A percentile compares a stretch with the other conserved stretches of the same genome.
These are phyloP conservation scores for Sipunculus nudus DNA, from an alignment of 2,888 invertebrate species.

Conservation along the genomic window DNA sequence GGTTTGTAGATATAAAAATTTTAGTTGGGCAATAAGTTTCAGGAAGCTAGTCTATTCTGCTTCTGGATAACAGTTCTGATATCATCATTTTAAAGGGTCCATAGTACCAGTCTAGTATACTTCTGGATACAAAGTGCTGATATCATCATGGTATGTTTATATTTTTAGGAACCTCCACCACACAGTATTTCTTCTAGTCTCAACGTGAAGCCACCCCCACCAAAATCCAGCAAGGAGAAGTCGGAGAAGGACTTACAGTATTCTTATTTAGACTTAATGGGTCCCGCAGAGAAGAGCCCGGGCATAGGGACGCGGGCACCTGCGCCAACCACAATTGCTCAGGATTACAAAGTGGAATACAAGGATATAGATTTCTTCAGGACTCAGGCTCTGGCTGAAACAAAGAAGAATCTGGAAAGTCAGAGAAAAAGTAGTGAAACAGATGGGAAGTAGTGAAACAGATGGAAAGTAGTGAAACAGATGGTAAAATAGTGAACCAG, in stretches of 20 bases:
- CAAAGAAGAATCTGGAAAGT: constrained; percentile 77
- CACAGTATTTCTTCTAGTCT: too few species aligned
- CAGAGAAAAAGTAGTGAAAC: constrained; percentile 28
- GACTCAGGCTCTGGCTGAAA: constrained; percentile 90
- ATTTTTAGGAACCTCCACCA: too few species aligned
- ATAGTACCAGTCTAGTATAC: too few species aligned
- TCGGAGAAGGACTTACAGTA: constrained; percentile 71
- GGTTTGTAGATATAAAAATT: too few species aligned
- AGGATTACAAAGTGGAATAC: constrained; percentile 74
- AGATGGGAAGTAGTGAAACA: constrained; percentile 14
- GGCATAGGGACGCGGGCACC: neutral
- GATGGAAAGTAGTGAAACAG: neutral
- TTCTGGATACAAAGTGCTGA: too few species aligned
- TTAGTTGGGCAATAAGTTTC: too few species aligned
- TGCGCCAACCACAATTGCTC: constrained; percentile 30
- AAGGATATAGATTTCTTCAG: constrained; percentile 94
- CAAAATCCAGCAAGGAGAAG: constrained; percentile 18
- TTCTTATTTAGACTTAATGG: too few species aligned
- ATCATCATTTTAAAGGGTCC: too few species aligned
- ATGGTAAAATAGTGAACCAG: neutral
- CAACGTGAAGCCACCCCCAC: constrained; percentile 31
- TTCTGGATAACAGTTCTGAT: too few species aligned
- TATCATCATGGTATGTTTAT: too few species aligned
- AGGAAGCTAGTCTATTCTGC: too few species aligned
- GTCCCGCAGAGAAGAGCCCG: constrained; percentile 7